Evolutionary conservation across 2,888 invertebrate species (phyloP).

Genomic region (Dicranocentrus wangi): DNA sequence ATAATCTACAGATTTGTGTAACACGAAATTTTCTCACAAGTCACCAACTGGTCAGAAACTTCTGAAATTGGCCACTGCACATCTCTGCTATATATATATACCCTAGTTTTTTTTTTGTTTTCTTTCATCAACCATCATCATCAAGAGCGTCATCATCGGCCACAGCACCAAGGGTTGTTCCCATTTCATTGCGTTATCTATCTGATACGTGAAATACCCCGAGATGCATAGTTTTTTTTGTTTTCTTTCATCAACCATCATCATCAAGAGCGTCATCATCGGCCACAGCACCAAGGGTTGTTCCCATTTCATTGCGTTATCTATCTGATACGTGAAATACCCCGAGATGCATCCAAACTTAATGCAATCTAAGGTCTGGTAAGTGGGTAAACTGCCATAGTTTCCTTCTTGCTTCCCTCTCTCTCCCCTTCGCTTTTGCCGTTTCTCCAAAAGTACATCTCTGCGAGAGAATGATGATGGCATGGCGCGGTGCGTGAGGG

Average conservation of each 20-base stretch:
- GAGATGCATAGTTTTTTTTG: too few species aligned
- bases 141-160: constrained; percentile 22
- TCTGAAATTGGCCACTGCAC: too few species aligned
- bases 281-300: background rate
- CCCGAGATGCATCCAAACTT: constrained; percentile 1
- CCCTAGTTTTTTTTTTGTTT: constrained; percentile 59
- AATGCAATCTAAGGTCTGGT: constrained; percentile 9
- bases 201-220: constrained; percentile 22
- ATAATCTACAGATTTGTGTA: too few species aligned
- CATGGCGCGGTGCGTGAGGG: constrained; percentile 43
- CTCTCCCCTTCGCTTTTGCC: background rate
- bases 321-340: constrained; percentile 27
- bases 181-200: constrained; percentile 19
- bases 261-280: constrained; percentile 20
- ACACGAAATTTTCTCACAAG: too few species aligned
- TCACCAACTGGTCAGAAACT: too few species aligned
- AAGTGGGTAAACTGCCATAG: constrained; percentile 19
- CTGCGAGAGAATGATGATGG: constrained; percentile 43
- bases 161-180: background rate
- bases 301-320: constrained; percentile 20
- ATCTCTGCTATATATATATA: constrained; percentile 38
- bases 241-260: constrained; percentile 49
- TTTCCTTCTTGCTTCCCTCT: constrained; percentile 24
- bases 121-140: constrained; percentile 44
- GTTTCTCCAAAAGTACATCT: constrained; percentile 43